Base-by-base conservation (phyloP, 2,888 invertebrate species). In the Melolontha melolontha region DNA sequence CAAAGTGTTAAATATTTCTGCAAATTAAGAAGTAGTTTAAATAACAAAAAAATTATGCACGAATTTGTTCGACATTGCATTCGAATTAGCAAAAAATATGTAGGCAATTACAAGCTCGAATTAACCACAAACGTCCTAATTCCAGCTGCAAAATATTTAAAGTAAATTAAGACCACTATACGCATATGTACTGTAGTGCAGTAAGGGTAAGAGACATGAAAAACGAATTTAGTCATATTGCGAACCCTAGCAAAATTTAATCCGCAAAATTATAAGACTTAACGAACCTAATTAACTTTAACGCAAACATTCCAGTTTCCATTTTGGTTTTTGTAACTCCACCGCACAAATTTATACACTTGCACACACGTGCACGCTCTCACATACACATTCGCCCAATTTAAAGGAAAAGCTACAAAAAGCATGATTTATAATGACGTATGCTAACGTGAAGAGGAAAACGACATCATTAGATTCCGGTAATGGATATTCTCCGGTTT, bases 391-490 rank as follows among this genome's bases (percentile, higher is more conserved):
- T 34, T 34, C 34, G 8, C 10, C 8, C 34, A 34, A 54, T 54
- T 54, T 54, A 14, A 54, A 54, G 54, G 39, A 54, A 34, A 54
- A 39, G 54, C 59, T 59, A 59, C 59, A 59, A 59, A 59, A 59
- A 59, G 27, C 10, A 14, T 44, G 44, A 59, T 59, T 59, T 59
- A 57, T 66, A 66, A 66, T 66, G 66, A 55, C 66, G 66, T 49
- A 66, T 66, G 55, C 49, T 47, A 66, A 66, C 49, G 49, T 66
- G 49, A 57, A 66, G 57, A 49, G 47, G 41, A 42, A 47, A 57
- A 66, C 66, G 66, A 57, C 55, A 66, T 66, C 66, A 66, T 66
- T 66, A 66, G 57, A 66, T 66, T 66, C 55, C 40, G 44, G 44
- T 59, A 55, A 66, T 66, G 57, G 55, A 66, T 57, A 55, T 57